A percentile compares a stretch with the other conserved stretches of the same genome.
These are phyloP conservation scores for Myiopsitta monachus DNA, from an alignment of 2,113 vertebrate species.

Conservation along the genomic window DNA sequence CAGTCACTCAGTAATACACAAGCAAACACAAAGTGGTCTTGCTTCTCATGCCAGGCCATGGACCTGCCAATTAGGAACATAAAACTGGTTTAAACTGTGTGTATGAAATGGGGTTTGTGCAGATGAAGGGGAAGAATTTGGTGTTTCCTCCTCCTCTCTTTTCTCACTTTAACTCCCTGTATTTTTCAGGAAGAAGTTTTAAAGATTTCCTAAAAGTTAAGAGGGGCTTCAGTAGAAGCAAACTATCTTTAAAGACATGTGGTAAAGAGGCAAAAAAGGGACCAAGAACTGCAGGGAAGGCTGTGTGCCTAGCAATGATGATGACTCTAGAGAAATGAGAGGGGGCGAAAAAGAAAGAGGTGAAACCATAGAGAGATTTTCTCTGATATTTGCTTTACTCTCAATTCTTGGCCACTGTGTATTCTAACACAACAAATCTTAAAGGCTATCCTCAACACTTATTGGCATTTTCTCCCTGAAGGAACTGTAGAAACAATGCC, in stretches of 20 bases:
- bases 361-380: background rate
- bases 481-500: background rate
- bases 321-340: conserved; percentile 20
- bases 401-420: background rate
- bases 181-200: background rate
- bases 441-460: background rate
- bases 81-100: background rate
- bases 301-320: background rate
- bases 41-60: conserved; percentile 27
- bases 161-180: background rate
- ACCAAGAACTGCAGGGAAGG: background rate
- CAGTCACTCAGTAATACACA: conserved; percentile 23
- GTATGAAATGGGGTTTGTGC: background rate
- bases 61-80: background rate
- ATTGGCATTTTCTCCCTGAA: background rate
- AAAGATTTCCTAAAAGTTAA: background rate
- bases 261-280: background rate
- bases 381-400: background rate
- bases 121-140: background rate
- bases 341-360: background rate
- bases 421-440: background rate
- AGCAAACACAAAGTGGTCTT: conserved; percentile 41
- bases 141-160: background rate
- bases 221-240: background rate
- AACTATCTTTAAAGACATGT: background rate